Conservation (phyloP, 2,888 invertebrate species). For the Trachelus tabidus region DNA sequence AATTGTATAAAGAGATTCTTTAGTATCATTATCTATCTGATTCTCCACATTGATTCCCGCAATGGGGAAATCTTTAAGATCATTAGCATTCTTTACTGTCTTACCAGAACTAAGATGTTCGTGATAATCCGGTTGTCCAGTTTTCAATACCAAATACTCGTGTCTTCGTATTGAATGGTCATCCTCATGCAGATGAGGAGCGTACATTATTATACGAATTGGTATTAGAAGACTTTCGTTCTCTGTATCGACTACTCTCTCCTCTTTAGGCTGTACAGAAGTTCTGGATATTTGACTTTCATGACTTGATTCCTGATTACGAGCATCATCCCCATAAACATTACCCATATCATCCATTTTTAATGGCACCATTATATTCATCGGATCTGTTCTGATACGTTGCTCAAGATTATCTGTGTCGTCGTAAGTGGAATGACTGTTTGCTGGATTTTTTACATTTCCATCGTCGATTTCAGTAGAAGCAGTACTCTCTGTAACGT, state of each 20-base stretch:
- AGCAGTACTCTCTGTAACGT: background rate
- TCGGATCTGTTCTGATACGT: background rate
- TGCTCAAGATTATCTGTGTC: background rate
- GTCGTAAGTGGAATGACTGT: background rate
- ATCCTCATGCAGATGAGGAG: constrained; percentile 53
- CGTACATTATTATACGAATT: constrained; percentile 54
- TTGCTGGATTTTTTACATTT: background rate
- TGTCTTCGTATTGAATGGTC: constrained; percentile 40
- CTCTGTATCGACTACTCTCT: background rate
- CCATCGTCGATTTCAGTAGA: background rate
- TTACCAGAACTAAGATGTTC: constrained; percentile 40
- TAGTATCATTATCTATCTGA: background rate
- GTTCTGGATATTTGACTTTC: background rate
- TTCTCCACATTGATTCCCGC: background rate
- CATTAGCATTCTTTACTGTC: background rate
- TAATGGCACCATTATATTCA: background rate
- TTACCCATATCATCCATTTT: background rate
- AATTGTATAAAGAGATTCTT: background rate
- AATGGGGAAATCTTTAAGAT: background rate
- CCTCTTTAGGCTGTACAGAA: background rate
- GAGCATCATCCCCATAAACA: background rate
- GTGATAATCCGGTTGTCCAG: constrained; percentile 45
- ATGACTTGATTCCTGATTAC: too few relatives aligned
- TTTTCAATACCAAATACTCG: constrained; percentile 50
- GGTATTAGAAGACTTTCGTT: constrained; percentile 28